phyloP scores from a whole-genome alignment of 2,113 vertebrate genomes.

The Polypterus bichir region DNA sequence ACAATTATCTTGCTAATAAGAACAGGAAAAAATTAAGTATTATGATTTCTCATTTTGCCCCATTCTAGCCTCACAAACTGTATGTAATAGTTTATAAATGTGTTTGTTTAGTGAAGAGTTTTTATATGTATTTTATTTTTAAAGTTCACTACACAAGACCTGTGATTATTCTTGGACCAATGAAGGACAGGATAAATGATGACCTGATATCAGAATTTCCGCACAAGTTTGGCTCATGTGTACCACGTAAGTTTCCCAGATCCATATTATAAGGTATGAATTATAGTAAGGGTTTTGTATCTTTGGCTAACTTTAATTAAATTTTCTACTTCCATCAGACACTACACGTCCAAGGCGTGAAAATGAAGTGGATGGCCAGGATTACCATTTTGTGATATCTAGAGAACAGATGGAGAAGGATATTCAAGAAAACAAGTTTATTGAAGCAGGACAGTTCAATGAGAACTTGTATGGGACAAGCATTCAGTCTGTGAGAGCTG shows the following conservation, averaged over 20 bases:
- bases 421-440: slow-evolving; percentile 97
- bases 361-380: slow-evolving; percentile 89
- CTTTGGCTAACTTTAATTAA: neutral
- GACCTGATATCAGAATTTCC: slow-evolving; percentile 97
- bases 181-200: slow-evolving; percentile 92
- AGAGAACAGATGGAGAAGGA: slow-evolving; percentile 97
- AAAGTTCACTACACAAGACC: slow-evolving; percentile 92
- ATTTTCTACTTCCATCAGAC: slow-evolving; percentile 45
- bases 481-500: slow-evolving; percentile 88
- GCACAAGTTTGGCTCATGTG: slow-evolving; percentile 96
- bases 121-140: neutral
- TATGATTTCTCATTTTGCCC: too few species aligned
- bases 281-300: neutral
- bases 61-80: too few species aligned
- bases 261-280: neutral
- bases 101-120: too few species aligned
- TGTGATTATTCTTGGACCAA: slow-evolving; percentile 91
- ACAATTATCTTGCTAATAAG: too few species aligned
- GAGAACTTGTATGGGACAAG: slow-evolving; percentile 96
- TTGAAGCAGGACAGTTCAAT: slow-evolving; percentile 94
- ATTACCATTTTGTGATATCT: slow-evolving; percentile 89
- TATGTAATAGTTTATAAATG: too few species aligned
- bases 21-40: too few species aligned
- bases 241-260: slow-evolving; percentile 78
- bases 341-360: slow-evolving; percentile 86